Percentiles rank a stretch among this genome's conserved stretches.
Conservation (phyloP, 2,113 vertebrate genomes). For the Todiramphus saurophagus region DNA sequence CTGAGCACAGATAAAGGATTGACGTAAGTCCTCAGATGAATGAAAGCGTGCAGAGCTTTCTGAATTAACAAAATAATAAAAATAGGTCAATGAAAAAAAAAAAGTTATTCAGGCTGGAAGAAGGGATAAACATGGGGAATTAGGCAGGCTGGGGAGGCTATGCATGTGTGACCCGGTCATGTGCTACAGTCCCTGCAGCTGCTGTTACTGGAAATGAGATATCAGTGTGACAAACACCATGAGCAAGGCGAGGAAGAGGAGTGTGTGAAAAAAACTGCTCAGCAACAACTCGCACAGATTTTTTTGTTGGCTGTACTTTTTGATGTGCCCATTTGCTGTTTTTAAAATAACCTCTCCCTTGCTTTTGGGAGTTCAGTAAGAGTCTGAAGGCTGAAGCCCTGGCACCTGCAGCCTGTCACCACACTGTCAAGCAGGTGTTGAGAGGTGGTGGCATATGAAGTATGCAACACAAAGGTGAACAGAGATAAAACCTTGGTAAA, state of each 20-base stretch:
- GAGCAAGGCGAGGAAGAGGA: neutral
- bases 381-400: neutral
- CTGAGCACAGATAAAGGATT: neutral
- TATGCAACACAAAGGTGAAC: neutral
- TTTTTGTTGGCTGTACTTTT: neutral
- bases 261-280: neutral
- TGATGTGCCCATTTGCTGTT: neutral
- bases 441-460: neutral
- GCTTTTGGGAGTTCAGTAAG: neutral
- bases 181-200: neutral
- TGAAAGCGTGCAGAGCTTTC: neutral
- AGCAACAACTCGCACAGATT: neutral
- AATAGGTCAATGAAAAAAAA: neutral
- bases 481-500: neutral
- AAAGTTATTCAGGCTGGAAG: neutral
- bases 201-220: neutral
- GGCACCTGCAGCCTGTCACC: neutral
- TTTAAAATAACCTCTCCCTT: neutral
- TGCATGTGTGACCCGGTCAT: rapidly evolving
- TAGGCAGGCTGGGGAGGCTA: neutral
- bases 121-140: neutral
- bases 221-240: neutral
- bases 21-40: slow-evolving; percentile 3
- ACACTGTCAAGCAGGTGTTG: neutral
- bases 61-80: neutral